phyloP scores from a whole-genome alignment of 1,140 invertebrate genomes.

The Nautilus pompilius region DNA sequence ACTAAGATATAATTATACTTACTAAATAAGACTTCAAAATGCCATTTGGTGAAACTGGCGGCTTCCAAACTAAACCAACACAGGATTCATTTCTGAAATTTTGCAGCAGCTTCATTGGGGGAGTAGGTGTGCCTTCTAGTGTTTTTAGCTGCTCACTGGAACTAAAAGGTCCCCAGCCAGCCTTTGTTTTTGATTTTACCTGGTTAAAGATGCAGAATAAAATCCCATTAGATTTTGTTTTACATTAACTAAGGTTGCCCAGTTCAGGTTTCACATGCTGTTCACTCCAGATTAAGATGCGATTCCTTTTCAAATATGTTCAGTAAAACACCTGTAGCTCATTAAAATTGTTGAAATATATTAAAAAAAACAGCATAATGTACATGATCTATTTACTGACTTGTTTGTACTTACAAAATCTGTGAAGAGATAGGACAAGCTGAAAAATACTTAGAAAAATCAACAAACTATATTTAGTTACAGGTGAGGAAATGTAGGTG shows the following conservation, averaged over 20 bases:
- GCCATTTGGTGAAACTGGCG: constrained; percentile 24
- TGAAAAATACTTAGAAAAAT: too few species aligned
- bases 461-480: too few species aligned
- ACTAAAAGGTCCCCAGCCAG: constrained; percentile 25
- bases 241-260: neutral
- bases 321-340: neutral
- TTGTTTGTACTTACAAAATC: too few species aligned
- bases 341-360: neutral
- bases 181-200: constrained; percentile 33
- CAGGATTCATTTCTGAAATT: constrained; percentile 26
- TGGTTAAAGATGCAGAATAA: too few species aligned
- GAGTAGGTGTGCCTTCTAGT: constrained; percentile 20
- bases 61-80: constrained; percentile 32
- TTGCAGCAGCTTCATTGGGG: constrained; percentile 15
- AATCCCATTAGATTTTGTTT: too few species aligned
- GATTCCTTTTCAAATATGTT: neutral
- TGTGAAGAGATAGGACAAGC: too few species aligned
- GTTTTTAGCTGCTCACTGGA: constrained; percentile 12
- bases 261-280: neutral
- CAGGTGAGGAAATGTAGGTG: too few species aligned
- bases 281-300: neutral
- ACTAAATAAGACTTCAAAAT: constrained; percentile 27
- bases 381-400: neutral
- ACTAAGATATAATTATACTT: too few species aligned
- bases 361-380: neutral